phyloP scores from a whole-genome alignment of 2,113 vertebrate genomes.

The Morphnarchus princeps region DNA sequence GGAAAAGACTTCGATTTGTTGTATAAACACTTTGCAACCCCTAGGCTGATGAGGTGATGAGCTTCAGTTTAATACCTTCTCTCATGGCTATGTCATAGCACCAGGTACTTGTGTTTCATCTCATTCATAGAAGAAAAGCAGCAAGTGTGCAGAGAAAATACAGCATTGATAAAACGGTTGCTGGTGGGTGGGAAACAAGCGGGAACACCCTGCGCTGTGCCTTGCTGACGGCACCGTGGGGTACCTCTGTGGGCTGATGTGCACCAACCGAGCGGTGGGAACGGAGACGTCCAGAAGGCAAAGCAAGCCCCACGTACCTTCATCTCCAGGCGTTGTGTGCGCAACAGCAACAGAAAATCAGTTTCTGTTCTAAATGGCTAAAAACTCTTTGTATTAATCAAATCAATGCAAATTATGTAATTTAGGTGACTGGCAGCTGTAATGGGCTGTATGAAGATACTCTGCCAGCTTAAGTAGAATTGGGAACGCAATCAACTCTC shows the following conservation, averaged over 20 bases:
- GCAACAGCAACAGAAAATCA: neutral
- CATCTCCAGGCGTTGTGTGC: neutral
- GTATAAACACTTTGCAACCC: neutral
- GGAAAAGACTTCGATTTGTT: neutral
- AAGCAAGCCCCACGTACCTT: neutral
- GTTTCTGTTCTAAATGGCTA: neutral
- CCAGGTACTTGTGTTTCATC: neutral
- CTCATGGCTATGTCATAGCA: neutral
- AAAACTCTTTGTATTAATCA: neutral
- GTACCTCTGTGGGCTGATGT: neutral
- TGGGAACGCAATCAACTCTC: neutral
- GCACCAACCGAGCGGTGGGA: neutral
- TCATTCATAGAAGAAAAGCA: neutral
- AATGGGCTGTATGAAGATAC: neutral
- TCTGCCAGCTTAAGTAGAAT: neutral
- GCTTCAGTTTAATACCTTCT: neutral
- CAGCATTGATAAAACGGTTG: neutral
- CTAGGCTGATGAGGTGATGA: neutral
- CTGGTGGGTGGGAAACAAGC: neutral
- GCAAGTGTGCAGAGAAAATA: neutral
- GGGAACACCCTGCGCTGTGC: neutral
- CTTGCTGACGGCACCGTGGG: neutral
- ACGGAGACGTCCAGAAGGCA: neutral
- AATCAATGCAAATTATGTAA: neutral
- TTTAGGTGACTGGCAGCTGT: neutral